Percentiles rank a stretch among this genome's conserved stretches.
Conservation (phyloP, 2,797 vertebrate genomes). For the Rhinophrynus dorsalis region DNA sequence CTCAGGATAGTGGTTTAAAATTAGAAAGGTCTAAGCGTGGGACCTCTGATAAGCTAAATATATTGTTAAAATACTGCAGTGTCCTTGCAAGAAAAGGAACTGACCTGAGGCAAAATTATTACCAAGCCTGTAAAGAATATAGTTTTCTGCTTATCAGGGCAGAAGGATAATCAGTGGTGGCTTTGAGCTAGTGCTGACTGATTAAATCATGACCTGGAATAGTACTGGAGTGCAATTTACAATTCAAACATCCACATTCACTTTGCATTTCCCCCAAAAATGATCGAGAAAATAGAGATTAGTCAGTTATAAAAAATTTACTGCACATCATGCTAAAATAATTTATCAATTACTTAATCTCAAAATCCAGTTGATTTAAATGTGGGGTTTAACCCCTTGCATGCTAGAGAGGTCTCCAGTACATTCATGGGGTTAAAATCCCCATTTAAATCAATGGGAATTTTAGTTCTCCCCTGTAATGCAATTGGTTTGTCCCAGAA, state of each 20-base stretch:
- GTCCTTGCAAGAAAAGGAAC: slow-evolving; percentile 57
- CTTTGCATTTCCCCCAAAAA: not conserved
- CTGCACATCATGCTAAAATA: not conserved
- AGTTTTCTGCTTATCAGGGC: slow-evolving; percentile 65
- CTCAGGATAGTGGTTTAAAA: slow-evolving; percentile 41
- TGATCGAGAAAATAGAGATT: not conserved
- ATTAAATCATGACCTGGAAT: slow-evolving; percentile 60
- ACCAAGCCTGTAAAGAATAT: slow-evolving; percentile 44
- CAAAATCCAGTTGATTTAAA: too few relatives aligned
- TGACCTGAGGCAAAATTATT: slow-evolving; percentile 56
- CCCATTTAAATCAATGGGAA: too few relatives aligned
- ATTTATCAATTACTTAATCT: not conserved
- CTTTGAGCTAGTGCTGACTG: slow-evolving; percentile 67
- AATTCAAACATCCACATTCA: slow-evolving; percentile 41
- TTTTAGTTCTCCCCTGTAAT: too few relatives aligned
- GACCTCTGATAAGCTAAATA: slow-evolving; percentile 60
- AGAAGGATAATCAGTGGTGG: slow-evolving; percentile 64
- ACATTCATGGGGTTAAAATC: too few relatives aligned
- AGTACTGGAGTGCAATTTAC: slow-evolving; percentile 56
- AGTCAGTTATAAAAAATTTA: not conserved
- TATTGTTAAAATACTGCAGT: slow-evolving; percentile 61
- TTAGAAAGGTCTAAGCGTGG: slow-evolving; percentile 52
- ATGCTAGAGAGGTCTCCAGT: too few relatives aligned
- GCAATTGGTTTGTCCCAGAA: too few relatives aligned
- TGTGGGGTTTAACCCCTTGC: too few relatives aligned